Evolutionary conservation across 2,888 invertebrate species (phyloP).

Genomic region (Rhogogaster chlorosoma): DNA sequence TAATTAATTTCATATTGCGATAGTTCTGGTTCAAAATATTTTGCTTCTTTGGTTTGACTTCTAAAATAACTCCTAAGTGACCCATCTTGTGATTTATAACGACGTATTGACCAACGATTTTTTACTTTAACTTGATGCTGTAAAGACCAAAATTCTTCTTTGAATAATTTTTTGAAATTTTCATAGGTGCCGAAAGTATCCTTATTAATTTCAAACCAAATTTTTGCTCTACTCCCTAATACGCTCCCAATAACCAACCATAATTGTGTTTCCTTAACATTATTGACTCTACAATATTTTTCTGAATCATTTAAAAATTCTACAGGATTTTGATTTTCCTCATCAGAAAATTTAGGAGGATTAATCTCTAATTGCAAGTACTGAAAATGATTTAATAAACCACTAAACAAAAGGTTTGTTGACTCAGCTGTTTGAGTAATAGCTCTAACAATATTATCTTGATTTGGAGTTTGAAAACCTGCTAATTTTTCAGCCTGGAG

Average conservation of each 20-base stretch:
- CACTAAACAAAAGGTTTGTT: constrained; percentile 47
- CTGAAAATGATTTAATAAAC: constrained; percentile 51
- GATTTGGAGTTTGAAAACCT: not conserved
- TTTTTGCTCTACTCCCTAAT: constrained; percentile 42
- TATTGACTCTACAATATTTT: constrained; percentile 47
- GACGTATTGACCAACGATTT: constrained; percentile 46
- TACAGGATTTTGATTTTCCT: constrained; percentile 35
- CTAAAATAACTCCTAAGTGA: constrained; percentile 51
- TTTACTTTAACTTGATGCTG: constrained; percentile 48
- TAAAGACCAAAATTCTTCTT: constrained; percentile 51
- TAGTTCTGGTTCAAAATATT: constrained; percentile 49
- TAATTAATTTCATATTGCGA: constrained; percentile 54
- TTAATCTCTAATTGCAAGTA: constrained; percentile 51
- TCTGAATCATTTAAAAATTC: constrained; percentile 51
- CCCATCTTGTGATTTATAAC: constrained; percentile 45
- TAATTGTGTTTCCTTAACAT: constrained; percentile 40
- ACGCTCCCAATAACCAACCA: constrained; percentile 41
- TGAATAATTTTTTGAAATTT: constrained; percentile 39
- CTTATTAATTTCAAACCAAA: constrained; percentile 47
- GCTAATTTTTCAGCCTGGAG: constrained; percentile 18
- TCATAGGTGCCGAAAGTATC: constrained; percentile 33
- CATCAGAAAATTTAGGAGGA: constrained; percentile 48
- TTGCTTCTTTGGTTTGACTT: constrained; percentile 50
- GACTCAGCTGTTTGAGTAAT: not conserved
- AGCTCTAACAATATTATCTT: not conserved